Percentiles rank a stretch among this genome's conserved stretches.
phyloP scores from a whole-genome alignment of 2,113 vertebrate species.

The Podiceps cristatus region DNA sequence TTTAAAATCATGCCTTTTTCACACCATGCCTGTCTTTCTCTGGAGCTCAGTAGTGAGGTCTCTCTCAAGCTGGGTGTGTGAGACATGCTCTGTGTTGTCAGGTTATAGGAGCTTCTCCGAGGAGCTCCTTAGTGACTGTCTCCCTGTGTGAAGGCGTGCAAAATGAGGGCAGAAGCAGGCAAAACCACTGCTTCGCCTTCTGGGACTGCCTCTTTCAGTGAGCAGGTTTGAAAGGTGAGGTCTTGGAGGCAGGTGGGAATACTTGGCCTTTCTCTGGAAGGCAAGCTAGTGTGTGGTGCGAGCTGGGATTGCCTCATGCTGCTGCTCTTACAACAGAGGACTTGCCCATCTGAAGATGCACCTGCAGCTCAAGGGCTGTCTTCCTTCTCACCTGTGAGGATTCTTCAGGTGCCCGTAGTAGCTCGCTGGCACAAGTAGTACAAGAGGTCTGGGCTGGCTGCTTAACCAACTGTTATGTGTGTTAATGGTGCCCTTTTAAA shows the following conservation, averaged over 20 bases:
- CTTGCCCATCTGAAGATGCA: background rate
- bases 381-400: background rate
- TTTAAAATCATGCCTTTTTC: background rate
- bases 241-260: background rate
- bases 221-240: background rate
- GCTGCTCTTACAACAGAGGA: background rate
- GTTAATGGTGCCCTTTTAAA: background rate
- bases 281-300: background rate
- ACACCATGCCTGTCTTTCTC: background rate
- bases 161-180: background rate
- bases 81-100: background rate
- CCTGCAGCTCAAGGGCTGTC: background rate
- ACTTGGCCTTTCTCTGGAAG: background rate
- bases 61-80: background rate
- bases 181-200: background rate
- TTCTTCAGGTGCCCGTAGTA: background rate
- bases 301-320: background rate
- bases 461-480: background rate
- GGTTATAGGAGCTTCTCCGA: accelerated
- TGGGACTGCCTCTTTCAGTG: background rate
- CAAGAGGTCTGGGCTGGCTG: background rate
- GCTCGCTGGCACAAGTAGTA: background rate
- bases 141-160: background rate
- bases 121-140: background rate
- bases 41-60: background rate